A percentile compares a stretch with the other conserved stretches of the same genome.
phyloP scores from a whole-genome alignment of 2,797 vertebrate species.

The Spinus pinus region DNA sequence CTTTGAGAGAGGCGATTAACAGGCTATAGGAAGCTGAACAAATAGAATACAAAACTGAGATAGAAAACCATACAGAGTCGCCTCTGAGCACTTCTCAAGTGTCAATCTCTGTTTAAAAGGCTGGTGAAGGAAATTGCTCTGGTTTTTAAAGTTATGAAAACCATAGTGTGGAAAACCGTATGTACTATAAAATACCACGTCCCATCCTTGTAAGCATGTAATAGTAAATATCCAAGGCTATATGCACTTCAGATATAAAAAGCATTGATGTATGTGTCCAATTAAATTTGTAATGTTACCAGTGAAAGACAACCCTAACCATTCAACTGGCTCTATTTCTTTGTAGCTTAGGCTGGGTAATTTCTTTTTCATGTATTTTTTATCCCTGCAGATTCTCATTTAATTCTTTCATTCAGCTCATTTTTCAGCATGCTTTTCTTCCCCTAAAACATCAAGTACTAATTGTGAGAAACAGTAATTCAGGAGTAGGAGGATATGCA shows the following conservation, averaged over 20 bases:
- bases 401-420: background rate
- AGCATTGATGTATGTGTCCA: constrained; percentile 20
- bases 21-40: constrained; percentile 30
- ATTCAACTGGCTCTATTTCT: background rate
- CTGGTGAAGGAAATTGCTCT: constrained; percentile 48
- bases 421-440: background rate
- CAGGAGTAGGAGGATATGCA: background rate
- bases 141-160: constrained; percentile 51
- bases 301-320: constrained; percentile 6
- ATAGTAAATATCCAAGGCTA: constrained; percentile 31
- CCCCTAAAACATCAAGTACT: background rate
- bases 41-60: background rate
- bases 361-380: constrained; percentile 15
- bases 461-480: background rate
- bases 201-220: background rate
- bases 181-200: background rate
- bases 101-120: constrained; percentile 52
- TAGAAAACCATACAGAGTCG: background rate
- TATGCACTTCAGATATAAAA: background rate
- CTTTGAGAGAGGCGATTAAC: background rate
- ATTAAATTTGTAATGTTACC: constrained; percentile 41
- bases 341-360: background rate
- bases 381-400: background rate
- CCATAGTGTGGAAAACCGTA: constrained; percentile 36
- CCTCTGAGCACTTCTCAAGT: constrained; percentile 7